These are phyloP conservation scores for Orgyia antiqua DNA, from an alignment of 2,888 invertebrate genomes.

Conservation along the genomic window DNA sequence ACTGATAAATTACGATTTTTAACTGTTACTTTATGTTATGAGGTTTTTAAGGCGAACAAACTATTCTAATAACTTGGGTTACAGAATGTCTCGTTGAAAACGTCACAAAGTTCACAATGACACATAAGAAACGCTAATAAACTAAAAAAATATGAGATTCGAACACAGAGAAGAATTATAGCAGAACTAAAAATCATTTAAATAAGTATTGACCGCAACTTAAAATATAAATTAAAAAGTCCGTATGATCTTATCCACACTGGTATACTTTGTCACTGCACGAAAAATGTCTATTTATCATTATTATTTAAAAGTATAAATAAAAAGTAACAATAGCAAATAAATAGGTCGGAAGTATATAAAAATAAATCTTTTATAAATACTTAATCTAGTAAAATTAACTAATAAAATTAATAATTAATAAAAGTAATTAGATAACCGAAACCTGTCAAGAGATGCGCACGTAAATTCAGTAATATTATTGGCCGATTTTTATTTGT, in stretches of 20 bases:
- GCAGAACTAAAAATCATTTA: conserved; percentile 45
- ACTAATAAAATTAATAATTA: conserved; percentile 42
- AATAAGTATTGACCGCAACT: conserved; percentile 74
- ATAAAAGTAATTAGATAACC: conserved; percentile 33
- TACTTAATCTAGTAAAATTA: conserved; percentile 55
- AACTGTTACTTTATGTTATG: no score
- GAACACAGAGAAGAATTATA: conserved; percentile 52
- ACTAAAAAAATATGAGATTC: conserved; percentile 63
- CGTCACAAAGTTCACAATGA: no score
- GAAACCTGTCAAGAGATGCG: conserved; percentile 31
- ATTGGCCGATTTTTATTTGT: conserved; percentile 18
- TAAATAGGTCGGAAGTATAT: conserved; percentile 67
- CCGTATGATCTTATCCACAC: conserved; percentile 33
- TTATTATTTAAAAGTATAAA: conserved; percentile 37
- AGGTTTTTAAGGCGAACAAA: no score
- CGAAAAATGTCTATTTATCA: conserved; percentile 24
- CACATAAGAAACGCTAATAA: conserved; percentile 56
- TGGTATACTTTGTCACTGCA: conserved; percentile 41
- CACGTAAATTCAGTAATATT: conserved; percentile 21
- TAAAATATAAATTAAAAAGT: conserved; percentile 41
- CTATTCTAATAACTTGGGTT: no score
- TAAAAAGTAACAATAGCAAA: conserved; percentile 59
- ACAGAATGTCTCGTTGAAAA: no score
- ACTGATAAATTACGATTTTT: no score
- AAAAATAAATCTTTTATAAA: conserved; percentile 69